A percentile compares a stretch with the other conserved stretches of the same genome.
phyloP scores from a whole-genome alignment of 2,113 vertebrate species.

The Cololabis saira region DNA sequence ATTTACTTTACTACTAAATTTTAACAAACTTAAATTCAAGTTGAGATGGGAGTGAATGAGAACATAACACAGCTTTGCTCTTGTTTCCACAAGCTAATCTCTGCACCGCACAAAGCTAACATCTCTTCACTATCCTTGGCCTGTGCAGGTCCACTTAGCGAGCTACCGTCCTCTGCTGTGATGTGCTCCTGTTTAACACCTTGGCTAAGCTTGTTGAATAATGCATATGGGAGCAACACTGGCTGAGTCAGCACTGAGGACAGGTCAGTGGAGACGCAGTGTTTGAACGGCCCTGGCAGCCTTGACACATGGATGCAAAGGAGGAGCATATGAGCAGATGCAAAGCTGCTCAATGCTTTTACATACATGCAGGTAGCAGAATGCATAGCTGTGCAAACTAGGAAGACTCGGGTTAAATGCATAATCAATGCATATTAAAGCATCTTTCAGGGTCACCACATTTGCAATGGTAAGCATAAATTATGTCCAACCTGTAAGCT shows the following conservation, averaged over 20 bases:
- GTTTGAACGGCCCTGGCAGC: constrained; percentile 44
- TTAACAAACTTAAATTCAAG: constrained; percentile 13
- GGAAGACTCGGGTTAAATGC: constrained; percentile 30
- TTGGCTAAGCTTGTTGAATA: constrained; percentile 69
- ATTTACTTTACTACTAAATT: not conserved
- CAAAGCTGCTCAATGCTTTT: constrained; percentile 8
- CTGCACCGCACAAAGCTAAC: constrained; percentile 28
- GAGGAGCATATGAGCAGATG: constrained; percentile 11
- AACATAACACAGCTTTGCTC: constrained; percentile 22
- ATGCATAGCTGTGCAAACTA: constrained; percentile 14
- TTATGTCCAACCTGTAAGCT: constrained; percentile 4
- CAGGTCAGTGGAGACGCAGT: constrained; percentile 60
- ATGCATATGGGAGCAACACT: constrained; percentile 58
- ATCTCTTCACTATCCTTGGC: constrained; percentile 22
- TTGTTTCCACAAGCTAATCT: constrained; percentile 31
- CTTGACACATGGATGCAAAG: constrained; percentile 19
- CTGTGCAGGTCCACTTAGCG: constrained; percentile 56
- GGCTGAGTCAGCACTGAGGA: constrained; percentile 70
- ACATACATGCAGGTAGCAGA: not conserved
- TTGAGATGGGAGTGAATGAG: not conserved
- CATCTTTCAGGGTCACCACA: constrained; percentile 21
- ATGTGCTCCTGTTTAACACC: constrained; percentile 69
- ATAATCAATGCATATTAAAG: constrained; percentile 55
- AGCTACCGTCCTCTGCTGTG: constrained; percentile 41
- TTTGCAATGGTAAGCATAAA: constrained; percentile 21